A percentile compares a stretch with the other conserved stretches of the same genome.
phyloP scores from a whole-genome alignment of 2,888 invertebrate species.

The Callimorpha dominula region DNA sequence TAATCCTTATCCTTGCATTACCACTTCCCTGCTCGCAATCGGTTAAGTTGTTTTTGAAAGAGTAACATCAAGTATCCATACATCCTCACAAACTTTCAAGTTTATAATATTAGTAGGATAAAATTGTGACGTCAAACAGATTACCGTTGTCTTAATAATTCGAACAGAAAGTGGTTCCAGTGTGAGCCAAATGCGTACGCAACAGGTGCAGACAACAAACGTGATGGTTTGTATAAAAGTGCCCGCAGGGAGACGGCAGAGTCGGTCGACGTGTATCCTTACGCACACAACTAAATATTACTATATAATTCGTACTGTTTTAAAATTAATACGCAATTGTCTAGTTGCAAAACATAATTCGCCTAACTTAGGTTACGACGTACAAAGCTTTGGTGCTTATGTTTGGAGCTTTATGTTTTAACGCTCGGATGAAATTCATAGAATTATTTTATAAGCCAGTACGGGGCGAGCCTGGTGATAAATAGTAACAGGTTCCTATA shows the following conservation, averaged over 20 bases:
- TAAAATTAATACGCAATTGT: slow-evolving; percentile 17
- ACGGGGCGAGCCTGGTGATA: too few species aligned
- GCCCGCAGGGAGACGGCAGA: slow-evolving; percentile 13
- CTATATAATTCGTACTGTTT: slow-evolving; percentile 15
- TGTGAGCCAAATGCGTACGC: slow-evolving; percentile 22
- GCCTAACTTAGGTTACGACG: background rate
- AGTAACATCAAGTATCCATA: too few species aligned
- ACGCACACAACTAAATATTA: slow-evolving; percentile 15
- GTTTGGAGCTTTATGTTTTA: background rate
- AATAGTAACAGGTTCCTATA: too few species aligned
- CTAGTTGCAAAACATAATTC: slow-evolving; percentile 4
- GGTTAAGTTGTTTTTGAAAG: too few species aligned
- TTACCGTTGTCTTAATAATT: background rate
- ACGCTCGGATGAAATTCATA: background rate
- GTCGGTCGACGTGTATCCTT: slow-evolving; percentile 8
- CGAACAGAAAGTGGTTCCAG: background rate
- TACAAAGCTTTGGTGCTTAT: background rate
- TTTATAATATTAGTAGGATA: too few species aligned
- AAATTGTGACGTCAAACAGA: too few species aligned
- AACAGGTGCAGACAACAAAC: slow-evolving; percentile 39
- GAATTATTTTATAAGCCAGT: background rate
- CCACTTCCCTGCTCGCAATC: too few species aligned
- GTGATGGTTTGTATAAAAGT: slow-evolving; percentile 21
- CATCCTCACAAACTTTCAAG: too few species aligned
- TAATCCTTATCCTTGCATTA: too few species aligned